Evolutionary conservation across 1,140 invertebrate species (phyloP).

Genomic region (Bombus picipes): DNA sequence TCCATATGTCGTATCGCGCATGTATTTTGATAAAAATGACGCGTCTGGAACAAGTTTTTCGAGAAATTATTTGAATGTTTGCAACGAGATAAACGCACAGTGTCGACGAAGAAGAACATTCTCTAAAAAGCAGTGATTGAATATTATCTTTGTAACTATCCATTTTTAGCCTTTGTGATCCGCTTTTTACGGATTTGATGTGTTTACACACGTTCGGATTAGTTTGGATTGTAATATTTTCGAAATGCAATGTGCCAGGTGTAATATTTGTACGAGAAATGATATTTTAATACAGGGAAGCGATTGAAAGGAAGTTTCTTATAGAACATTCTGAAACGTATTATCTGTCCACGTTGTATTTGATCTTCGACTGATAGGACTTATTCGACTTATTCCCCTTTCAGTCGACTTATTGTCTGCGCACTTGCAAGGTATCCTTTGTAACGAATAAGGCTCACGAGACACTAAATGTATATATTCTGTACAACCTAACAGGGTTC

Average conservation of each 20-base stretch:
- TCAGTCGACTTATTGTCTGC: background rate
- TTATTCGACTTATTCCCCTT: background rate
- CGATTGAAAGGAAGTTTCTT: background rate
- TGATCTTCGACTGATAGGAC: background rate
- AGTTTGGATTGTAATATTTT: background rate
- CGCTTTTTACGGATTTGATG: background rate
- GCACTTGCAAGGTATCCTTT: slow-evolving; percentile 6
- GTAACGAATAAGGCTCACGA: background rate
- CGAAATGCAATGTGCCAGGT: rapidly evolving
- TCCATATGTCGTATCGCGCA: background rate
- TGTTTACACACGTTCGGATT: background rate
- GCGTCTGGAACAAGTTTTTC: background rate
- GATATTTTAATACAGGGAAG: background rate
- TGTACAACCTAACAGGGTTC: slow-evolving; percentile 1
- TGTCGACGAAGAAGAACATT: no score
- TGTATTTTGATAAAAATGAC: background rate
- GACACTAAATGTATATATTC: slow-evolving; percentile 18
- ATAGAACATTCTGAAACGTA: background rate
- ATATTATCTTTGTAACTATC: background rate
- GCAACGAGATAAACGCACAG: no score
- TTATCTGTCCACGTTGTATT: no score
- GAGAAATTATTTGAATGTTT: background rate
- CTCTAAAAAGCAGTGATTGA: background rate
- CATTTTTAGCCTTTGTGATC: no score
- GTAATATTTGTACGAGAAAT: no score